phyloP scores from a whole-genome alignment of 53 echinoderm and acorn worm species.

The Hippasteria phrygiana region DNA sequence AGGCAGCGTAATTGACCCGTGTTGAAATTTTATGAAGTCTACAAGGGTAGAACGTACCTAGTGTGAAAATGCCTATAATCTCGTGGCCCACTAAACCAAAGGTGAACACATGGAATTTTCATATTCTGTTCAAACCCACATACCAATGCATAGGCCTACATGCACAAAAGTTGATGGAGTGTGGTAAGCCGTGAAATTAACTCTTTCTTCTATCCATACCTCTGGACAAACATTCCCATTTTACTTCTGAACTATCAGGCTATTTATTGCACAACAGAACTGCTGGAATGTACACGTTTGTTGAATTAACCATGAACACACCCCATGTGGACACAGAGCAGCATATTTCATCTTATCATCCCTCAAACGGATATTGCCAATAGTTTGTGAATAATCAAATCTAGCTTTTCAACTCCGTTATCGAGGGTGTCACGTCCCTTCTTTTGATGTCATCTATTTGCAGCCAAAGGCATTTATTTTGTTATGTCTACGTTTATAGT shows the following conservation, averaged over 20 bases:
- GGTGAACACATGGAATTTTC: too few relatives aligned
- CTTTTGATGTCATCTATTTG: not conserved
- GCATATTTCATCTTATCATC: not conserved
- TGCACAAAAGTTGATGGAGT: too few relatives aligned
- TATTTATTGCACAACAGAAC: not conserved
- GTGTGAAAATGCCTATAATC: too few relatives aligned
- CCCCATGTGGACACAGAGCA: not conserved
- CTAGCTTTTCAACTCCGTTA: not conserved
- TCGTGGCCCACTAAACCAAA: too few relatives aligned
- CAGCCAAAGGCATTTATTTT: not conserved
- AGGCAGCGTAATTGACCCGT: too few relatives aligned
- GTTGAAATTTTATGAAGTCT: too few relatives aligned
- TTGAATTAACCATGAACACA: not conserved
- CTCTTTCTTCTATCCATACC: not conserved
- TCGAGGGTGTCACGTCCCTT: not conserved
- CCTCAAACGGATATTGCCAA: not conserved
- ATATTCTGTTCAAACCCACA: too few relatives aligned
- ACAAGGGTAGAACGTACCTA: too few relatives aligned
- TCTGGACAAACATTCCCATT: not conserved
- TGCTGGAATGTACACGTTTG: constrained; percentile 1
- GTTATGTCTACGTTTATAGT: not conserved
- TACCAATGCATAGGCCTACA: too few relatives aligned
- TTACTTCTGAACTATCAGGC: not conserved
- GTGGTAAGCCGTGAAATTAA: not conserved
- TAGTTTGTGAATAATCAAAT: not conserved